Evolutionary conservation across 2,113 vertebrate genomes (phyloP).

Genomic region (Eudorcas thomsonii): DNA sequence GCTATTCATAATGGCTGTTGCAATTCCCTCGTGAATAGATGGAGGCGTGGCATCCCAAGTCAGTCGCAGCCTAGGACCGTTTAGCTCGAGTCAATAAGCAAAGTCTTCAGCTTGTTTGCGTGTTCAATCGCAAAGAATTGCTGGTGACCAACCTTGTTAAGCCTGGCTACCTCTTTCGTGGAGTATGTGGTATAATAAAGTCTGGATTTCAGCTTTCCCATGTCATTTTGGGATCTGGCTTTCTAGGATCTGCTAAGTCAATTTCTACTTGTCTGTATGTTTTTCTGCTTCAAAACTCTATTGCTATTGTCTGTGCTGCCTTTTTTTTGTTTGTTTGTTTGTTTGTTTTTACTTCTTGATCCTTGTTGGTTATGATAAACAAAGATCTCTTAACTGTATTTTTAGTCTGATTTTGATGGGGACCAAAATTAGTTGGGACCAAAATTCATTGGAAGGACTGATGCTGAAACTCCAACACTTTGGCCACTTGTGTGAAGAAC

Average conservation of each 20-base stretch:
- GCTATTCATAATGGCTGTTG: conserved; percentile 99
- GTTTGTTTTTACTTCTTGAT: not conserved
- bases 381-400: not conserved
- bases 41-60: conserved; percentile 99
- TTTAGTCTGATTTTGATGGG: conserved; percentile 9
- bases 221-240: not conserved
- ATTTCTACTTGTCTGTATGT: not conserved
- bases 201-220: not conserved
- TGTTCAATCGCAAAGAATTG: conserved; percentile 68
- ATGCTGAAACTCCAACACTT: not conserved
- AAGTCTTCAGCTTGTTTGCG: conserved; percentile 99
- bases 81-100: conserved; percentile 96
- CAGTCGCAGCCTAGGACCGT: conserved; percentile 96
- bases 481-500: not conserved
- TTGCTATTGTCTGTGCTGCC: not conserved
- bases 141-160: not conserved
- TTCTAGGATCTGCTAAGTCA: not conserved
- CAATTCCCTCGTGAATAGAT: conserved; percentile 97
- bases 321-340: not conserved
- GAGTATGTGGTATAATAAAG: not conserved
- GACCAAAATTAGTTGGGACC: not conserved
- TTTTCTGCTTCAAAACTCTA: not conserved
- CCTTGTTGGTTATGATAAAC: not conserved
- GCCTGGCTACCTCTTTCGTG: not conserved
- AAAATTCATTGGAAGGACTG: not conserved